These are phyloP conservation scores for Blomia tropicalis DNA, from an alignment of 2,888 invertebrate genomes.

Conservation along the genomic window DNA sequence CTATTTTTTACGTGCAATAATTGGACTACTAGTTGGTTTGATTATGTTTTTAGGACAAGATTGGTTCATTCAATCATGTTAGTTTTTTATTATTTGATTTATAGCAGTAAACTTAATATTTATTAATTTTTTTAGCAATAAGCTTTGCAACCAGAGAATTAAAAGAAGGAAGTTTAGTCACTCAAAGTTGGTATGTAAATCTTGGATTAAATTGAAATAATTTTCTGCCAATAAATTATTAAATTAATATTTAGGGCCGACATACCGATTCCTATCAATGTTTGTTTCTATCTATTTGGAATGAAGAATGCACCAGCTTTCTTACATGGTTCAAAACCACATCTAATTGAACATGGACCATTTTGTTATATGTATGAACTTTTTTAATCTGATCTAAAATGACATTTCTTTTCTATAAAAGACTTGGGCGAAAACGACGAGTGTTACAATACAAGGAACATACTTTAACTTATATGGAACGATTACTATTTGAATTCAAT, in stretches of 20 bases:
- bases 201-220: no score
- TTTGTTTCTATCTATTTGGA: slow-evolving; percentile 14
- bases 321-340: background rate
- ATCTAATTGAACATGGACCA: slow-evolving; percentile 2
- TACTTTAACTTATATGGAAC: background rate
- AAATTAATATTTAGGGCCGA: no score
- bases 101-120: background rate
- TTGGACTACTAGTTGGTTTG: background rate
- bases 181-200: background rate
- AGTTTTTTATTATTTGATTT: background rate
- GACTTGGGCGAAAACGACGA: background rate
- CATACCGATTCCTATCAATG: slow-evolving; percentile 7
- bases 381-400: background rate
- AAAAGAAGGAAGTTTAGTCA: background rate
- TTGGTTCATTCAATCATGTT: background rate
- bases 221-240: no score
- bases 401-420: background rate
- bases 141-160: background rate
- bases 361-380: background rate
- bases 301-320: slow-evolving; percentile 4
- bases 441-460: background rate
- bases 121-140: background rate
- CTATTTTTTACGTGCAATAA: background rate
- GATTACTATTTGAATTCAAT: background rate
- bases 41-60: slow-evolving; percentile 4